These are phyloP conservation scores for Sarcophaga peregrina DNA, from an alignment of 1,140 invertebrate genomes.

Conservation along the genomic window DNA sequence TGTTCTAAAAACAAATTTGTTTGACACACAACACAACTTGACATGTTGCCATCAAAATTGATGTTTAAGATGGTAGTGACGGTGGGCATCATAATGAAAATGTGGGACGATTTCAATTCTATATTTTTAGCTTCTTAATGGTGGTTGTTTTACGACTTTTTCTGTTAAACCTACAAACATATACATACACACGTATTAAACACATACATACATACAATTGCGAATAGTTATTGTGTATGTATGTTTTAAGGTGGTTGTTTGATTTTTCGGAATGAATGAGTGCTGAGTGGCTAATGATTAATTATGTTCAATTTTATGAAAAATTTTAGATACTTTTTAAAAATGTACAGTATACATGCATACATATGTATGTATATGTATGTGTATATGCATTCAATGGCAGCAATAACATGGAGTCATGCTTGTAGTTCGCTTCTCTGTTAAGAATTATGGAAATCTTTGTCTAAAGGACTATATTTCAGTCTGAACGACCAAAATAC, in stretches of 20 bases:
- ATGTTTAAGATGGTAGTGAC: constrained; percentile 6
- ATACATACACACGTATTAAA: too few species aligned
- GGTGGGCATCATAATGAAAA: not conserved
- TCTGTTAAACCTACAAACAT: not conserved
- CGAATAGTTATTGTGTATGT: too few species aligned
- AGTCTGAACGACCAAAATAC: too few species aligned
- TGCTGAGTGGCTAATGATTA: not conserved
- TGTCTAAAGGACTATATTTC: too few species aligned
- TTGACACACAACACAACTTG: constrained; percentile 17
- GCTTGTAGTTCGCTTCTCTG: not conserved
- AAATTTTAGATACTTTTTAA: not conserved
- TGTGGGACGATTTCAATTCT: not conserved
- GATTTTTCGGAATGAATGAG: not conserved
- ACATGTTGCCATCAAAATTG: constrained; percentile 21
- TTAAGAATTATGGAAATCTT: not conserved
- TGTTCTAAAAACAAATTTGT: constrained; percentile 5
- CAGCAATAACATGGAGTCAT: not conserved
- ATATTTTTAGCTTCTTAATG: not conserved
- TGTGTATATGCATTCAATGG: not conserved
- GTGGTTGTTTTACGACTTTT: not conserved
- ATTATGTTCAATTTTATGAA: not conserved
- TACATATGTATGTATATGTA: too few species aligned
- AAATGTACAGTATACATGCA: not conserved
- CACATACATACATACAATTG: too few species aligned
- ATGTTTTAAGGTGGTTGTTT: not conserved